Evolutionary conservation across 2,888 invertebrate genomes (phyloP).

Genomic region (Cistogaster globosa): DNA sequence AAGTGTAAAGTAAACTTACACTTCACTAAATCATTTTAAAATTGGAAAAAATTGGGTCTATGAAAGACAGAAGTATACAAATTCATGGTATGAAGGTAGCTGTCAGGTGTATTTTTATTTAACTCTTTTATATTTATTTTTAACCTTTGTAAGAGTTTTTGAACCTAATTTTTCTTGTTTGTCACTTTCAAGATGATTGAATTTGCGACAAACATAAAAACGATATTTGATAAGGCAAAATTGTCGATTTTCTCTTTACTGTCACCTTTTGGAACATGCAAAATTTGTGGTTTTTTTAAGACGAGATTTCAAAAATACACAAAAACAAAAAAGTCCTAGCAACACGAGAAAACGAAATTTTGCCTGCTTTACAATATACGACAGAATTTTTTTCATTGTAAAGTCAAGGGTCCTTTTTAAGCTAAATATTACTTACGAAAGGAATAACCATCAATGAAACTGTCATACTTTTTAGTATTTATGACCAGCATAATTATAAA

Average conservation of each 20-base stretch:
- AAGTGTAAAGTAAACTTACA: slow-evolving; percentile 62
- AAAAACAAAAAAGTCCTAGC: too few species aligned
- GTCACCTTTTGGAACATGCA: too few species aligned
- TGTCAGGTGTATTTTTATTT: slow-evolving; percentile 24
- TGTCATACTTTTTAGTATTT: too few species aligned
- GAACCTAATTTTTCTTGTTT: slow-evolving; percentile 27
- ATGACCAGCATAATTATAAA: too few species aligned
- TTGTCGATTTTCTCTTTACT: neutral
- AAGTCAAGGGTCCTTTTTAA: too few species aligned
- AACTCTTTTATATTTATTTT: neutral
- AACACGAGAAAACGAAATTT: too few species aligned
- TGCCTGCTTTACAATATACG: too few species aligned
- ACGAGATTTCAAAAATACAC: too few species aligned
- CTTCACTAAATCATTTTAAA: slow-evolving; percentile 57
- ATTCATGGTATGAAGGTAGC: neutral
- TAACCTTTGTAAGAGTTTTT: neutral
- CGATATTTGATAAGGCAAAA: neutral
- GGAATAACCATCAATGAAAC: too few species aligned
- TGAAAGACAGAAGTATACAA: neutral
- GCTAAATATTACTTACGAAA: too few species aligned
- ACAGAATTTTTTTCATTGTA: too few species aligned
- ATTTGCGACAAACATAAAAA: neutral
- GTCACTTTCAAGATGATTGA: neutral
- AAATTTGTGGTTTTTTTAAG: too few species aligned
- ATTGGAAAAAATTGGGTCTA: slow-evolving; percentile 27